Evolutionary conservation across 2,113 vertebrate species (phyloP).

Genomic region (Penelope pileata): DNA sequence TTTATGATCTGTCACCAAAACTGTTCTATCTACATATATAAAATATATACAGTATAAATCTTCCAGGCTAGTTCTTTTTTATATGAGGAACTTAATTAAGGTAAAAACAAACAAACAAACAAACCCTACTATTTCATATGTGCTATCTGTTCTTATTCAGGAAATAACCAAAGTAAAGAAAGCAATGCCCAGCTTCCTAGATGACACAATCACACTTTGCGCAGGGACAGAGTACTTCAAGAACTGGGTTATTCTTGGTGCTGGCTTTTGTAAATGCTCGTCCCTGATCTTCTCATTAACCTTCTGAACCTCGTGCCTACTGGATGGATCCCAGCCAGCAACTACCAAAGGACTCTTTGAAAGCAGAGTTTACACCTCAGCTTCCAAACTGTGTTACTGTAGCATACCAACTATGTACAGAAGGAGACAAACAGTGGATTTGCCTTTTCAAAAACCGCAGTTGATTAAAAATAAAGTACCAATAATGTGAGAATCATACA

Average conservation of each 20-base stretch:
- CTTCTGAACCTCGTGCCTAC: conserved; percentile 40
- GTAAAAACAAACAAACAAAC: neutral
- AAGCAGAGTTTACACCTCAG: conserved; percentile 41
- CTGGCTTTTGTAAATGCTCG: conserved; percentile 40
- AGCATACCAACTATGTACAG: neutral
- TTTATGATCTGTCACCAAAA: neutral
- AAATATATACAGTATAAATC: neutral
- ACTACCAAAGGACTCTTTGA: conserved; percentile 31
- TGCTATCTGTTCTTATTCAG: neutral
- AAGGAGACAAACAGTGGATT: conserved; percentile 9
- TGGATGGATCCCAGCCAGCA: conserved; percentile 57
- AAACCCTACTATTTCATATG: neutral
- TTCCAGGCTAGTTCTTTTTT: neutral
- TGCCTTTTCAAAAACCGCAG: neutral
- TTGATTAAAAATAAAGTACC: neutral
- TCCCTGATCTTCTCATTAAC: conserved; percentile 67
- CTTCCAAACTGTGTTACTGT: conserved; percentile 30
- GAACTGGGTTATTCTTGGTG: conserved; percentile 13
- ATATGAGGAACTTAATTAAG: neutral
- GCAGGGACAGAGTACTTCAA: neutral
- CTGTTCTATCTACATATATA: neutral
- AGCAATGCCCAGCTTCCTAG: neutral
- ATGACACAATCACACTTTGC: neutral
- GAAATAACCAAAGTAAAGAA: neutral
- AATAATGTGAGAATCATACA: conserved; percentile 18